Conservation (phyloP, 2,888 invertebrate species). For the Drosophila vallismaia region DNA sequence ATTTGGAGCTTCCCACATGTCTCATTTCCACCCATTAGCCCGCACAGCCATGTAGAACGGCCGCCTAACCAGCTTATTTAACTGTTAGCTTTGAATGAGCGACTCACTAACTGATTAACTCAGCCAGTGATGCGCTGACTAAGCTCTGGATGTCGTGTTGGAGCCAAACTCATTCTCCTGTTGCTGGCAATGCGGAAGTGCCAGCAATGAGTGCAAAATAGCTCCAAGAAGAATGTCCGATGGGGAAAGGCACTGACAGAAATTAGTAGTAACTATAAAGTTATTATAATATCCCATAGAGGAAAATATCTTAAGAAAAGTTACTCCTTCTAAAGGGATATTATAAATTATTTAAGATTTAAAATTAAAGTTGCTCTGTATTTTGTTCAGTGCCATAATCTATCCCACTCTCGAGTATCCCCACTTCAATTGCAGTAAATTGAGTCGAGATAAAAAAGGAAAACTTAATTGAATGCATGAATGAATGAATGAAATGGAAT, state of each 20-base stretch:
- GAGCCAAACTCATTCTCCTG: slow-evolving; percentile 17
- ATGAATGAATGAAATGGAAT: slow-evolving; percentile 56
- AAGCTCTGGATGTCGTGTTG: slow-evolving; percentile 14
- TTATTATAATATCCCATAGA: no score
- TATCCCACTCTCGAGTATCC: slow-evolving; percentile 21
- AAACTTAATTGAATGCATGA: slow-evolving; percentile 65
- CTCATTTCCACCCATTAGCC: slow-evolving; percentile 41
- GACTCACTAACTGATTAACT: slow-evolving; percentile 32
- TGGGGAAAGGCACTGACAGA: not conserved
- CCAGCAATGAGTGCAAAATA: slow-evolving; percentile 28
- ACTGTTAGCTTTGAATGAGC: slow-evolving; percentile 16
- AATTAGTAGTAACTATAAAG: no score
- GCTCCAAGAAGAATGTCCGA: slow-evolving; percentile 20
- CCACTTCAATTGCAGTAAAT: slow-evolving; percentile 63
- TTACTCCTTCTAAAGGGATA: no score
- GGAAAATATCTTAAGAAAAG: no score
- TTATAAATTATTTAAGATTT: no score
- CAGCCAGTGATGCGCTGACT: slow-evolving; percentile 36
- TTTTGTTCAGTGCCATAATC: slow-evolving; percentile 15
- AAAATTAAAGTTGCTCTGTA: not conserved
- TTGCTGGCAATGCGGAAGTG: slow-evolving; percentile 60
- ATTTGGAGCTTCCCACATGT: slow-evolving; percentile 22
- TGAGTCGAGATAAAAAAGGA: slow-evolving; percentile 44
- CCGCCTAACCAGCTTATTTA: slow-evolving; percentile 30
- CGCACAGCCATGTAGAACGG: slow-evolving; percentile 60